Conservation (phyloP, 2,888 invertebrate genomes). For the Lordiphosa fenestrarum region DNA sequence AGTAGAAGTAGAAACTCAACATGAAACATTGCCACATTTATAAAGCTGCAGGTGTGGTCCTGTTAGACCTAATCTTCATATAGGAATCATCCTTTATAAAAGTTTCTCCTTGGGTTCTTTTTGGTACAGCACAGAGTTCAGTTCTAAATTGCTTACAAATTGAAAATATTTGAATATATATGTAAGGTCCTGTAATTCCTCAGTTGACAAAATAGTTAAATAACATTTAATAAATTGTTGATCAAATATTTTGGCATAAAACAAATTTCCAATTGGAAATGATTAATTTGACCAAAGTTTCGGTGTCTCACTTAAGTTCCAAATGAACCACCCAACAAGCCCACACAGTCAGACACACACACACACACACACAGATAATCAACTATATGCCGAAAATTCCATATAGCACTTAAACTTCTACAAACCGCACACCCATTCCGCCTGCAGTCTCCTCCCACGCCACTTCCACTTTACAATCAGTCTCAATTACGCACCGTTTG, state of each 20-base stretch:
- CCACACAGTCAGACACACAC: background rate
- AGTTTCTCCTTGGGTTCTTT: too few species aligned
- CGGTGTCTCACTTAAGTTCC: background rate
- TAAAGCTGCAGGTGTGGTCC: too few species aligned
- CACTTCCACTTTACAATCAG: conserved; percentile 50
- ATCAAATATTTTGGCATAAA: conserved; percentile 5
- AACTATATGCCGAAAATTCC: conserved; percentile 8
- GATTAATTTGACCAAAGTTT: conserved; percentile 12
- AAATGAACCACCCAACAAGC: background rate
- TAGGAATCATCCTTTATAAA: too few species aligned
- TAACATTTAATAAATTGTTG: conserved; percentile 9
- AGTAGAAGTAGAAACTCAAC: too few species aligned
- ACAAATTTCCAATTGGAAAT: conserved; percentile 9
- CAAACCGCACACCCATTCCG: background rate
- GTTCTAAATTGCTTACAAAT: too few species aligned
- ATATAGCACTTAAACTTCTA: conserved; percentile 11
- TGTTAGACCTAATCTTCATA: too few species aligned
- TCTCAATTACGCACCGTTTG: conserved; percentile 70
- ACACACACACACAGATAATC: background rate
- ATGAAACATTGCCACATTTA: too few species aligned
- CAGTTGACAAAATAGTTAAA: conserved; percentile 2
- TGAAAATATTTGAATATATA: too few species aligned
- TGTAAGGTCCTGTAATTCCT: too few species aligned
- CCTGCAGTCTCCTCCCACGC: background rate
- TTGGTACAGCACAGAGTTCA: too few species aligned